Conservation (phyloP, 2,888 invertebrate species). For the Tetranychus piercei region DNA sequence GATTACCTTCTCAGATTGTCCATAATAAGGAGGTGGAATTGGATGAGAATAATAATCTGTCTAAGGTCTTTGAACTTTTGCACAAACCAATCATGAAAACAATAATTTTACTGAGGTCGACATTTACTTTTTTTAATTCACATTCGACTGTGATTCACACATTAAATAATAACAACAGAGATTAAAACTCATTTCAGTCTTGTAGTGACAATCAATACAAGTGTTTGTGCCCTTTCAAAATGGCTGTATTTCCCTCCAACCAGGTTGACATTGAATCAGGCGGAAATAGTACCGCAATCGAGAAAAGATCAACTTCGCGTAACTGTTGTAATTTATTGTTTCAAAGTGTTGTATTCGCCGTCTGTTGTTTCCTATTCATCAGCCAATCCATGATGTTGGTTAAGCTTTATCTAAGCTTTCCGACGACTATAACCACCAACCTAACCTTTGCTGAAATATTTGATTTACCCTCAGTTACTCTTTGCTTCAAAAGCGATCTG, state of each 20-base stretch:
- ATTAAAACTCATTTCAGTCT: no score
- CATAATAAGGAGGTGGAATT: no score
- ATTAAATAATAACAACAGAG: no score
- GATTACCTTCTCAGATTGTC: no score
- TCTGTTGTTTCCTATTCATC: slow-evolving; percentile 9
- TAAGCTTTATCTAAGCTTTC: background rate
- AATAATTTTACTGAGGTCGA: background rate
- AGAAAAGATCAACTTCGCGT: background rate
- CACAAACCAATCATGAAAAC: no score
- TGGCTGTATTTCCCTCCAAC: no score
- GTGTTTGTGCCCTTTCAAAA: no score
- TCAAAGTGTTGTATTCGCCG: background rate
- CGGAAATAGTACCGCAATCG: no score
- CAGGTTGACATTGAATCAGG: background rate
- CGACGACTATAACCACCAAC: slow-evolving; percentile 2
- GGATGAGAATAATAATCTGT: background rate
- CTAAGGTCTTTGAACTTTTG: background rate
- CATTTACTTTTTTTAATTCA: no score
- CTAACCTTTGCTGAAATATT: background rate
- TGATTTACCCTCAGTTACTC: background rate
- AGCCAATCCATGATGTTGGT: background rate
- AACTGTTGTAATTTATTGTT: background rate
- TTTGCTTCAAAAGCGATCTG: slow-evolving; percentile 5
- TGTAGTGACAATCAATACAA: no score
- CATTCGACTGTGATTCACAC: no score